A percentile compares a stretch with the other conserved stretches of the same genome.
Evolutionary conservation across 2,113 vertebrate species (phyloP).

Genomic region (Eublepharis macularius): DNA sequence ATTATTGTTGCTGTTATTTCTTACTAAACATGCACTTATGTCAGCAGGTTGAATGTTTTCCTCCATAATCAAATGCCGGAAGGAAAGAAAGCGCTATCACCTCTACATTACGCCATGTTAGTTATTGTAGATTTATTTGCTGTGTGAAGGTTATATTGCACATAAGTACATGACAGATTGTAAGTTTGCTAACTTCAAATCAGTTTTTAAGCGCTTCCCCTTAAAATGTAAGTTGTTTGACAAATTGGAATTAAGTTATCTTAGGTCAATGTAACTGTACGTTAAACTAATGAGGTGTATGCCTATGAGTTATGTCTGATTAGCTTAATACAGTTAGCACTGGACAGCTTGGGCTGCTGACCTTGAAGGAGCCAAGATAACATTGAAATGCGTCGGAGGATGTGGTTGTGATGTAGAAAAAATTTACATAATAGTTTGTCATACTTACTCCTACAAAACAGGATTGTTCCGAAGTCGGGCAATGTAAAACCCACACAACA

Average conservation of each 20-base stretch:
- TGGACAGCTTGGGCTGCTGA: slow-evolving; percentile 70
- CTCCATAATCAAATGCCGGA: slow-evolving; percentile 45
- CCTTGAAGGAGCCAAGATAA: slow-evolving; percentile 73
- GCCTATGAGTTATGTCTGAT: slow-evolving; percentile 70
- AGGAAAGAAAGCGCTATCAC: slow-evolving; percentile 37
- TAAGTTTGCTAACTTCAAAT: slow-evolving; percentile 65
- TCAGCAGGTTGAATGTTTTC: slow-evolving; percentile 55
- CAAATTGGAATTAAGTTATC: slow-evolving; percentile 72
- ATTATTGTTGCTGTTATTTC: not conserved
- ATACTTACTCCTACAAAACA: slow-evolving; percentile 65
- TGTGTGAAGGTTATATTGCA: slow-evolving; percentile 63
- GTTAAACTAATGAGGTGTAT: slow-evolving; percentile 73
- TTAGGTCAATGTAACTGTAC: slow-evolving; percentile 70
- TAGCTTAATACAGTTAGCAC: slow-evolving; percentile 70
- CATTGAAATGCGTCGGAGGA: slow-evolving; percentile 69
- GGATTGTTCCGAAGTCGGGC: slow-evolving; percentile 59
- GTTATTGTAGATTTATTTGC: slow-evolving; percentile 60
- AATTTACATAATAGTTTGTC: slow-evolving; percentile 66
- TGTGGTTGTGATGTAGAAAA: slow-evolving; percentile 61
- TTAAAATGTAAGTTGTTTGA: slow-evolving; percentile 67
- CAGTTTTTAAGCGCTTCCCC: slow-evolving; percentile 62
- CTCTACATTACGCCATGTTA: slow-evolving; percentile 52
- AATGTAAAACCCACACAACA: slow-evolving; percentile 39
- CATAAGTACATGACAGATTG: slow-evolving; percentile 64
- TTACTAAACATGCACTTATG: slow-evolving; percentile 33